A percentile compares a stretch with the other conserved stretches of the same genome.
Conservation (phyloP, 2,113 vertebrate species). For the Cyanoderma ruficeps region DNA sequence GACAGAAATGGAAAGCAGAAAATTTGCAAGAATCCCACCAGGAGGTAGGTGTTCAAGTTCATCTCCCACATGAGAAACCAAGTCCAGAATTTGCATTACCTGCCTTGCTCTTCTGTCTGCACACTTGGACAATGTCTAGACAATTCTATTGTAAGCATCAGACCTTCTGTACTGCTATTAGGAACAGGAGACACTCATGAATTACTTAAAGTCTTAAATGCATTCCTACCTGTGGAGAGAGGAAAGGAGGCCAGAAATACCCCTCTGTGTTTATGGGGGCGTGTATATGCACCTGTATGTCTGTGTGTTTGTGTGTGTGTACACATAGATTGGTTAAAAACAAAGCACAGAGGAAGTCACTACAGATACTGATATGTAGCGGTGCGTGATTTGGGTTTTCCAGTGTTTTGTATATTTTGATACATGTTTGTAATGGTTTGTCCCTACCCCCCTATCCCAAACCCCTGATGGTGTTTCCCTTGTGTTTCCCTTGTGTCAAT, state of each 20-base stretch:
- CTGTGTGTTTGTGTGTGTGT: not conserved
- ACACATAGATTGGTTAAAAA: not conserved
- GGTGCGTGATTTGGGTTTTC: no score
- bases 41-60: not conserved
- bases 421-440: no score
- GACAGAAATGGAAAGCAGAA: not conserved
- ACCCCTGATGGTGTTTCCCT: no score
- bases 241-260: not conserved
- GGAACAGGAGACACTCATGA: not conserved
- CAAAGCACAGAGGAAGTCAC: not conserved
- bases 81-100: not conserved
- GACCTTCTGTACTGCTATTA: not conserved
- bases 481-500: no score
- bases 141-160: not conserved
- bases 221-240: not conserved
- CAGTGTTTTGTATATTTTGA: no score
- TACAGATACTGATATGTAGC: not conserved
- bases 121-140: not conserved
- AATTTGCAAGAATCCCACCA: not conserved
- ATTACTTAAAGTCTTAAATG: not conserved
- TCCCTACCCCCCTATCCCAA: no score
- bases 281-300: accelerated
- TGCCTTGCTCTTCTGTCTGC: not conserved
- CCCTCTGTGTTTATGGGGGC: not conserved
- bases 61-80: not conserved